These are phyloP conservation scores for Enoplosus armatus DNA, from an alignment of 2,797 vertebrate genomes.

Conservation along the genomic window DNA sequence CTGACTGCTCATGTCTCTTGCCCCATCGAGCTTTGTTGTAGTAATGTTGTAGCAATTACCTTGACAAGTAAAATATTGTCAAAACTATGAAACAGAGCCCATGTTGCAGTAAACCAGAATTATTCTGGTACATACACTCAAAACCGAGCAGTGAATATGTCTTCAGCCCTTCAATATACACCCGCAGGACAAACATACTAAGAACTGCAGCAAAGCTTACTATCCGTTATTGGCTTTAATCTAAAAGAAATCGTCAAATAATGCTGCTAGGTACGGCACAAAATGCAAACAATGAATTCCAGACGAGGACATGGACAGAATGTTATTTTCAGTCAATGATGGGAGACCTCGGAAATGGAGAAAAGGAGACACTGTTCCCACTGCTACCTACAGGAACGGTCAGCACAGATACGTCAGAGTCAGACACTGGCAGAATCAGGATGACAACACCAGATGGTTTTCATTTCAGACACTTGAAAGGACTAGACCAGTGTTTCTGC, in stretches of 20 bases:
- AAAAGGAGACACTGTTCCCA: conserved; percentile 9
- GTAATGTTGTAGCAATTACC: neutral
- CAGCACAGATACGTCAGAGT: conserved; percentile 9
- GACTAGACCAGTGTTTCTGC: conserved; percentile 5
- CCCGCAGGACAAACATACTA: neutral
- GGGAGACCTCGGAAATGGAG: conserved; percentile 22
- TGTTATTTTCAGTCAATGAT: conserved; percentile 21
- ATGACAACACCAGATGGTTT: conserved; percentile 35
- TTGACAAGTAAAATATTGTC: neutral
- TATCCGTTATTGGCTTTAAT: conserved; percentile 8
- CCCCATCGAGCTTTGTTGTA: neutral
- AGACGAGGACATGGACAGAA: conserved; percentile 20
- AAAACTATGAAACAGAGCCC: neutral
- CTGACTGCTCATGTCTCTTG: neutral
- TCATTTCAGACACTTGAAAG: conserved; percentile 15
- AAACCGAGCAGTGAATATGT: conserved; percentile 5
- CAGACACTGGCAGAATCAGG: conserved; percentile 13
- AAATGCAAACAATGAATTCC: conserved; percentile 30
- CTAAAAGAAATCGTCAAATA: conserved; percentile 30
- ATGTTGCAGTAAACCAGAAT: conserved; percentile 14
- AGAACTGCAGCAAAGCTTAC: neutral
- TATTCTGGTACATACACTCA: neutral
- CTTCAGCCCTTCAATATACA: neutral
- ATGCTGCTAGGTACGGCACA: conserved; percentile 11
- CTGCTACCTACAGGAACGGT: conserved; percentile 22